Evolutionary conservation across 2,888 invertebrate genomes (phyloP).

Genomic region (Orchesellides sinensis): DNA sequence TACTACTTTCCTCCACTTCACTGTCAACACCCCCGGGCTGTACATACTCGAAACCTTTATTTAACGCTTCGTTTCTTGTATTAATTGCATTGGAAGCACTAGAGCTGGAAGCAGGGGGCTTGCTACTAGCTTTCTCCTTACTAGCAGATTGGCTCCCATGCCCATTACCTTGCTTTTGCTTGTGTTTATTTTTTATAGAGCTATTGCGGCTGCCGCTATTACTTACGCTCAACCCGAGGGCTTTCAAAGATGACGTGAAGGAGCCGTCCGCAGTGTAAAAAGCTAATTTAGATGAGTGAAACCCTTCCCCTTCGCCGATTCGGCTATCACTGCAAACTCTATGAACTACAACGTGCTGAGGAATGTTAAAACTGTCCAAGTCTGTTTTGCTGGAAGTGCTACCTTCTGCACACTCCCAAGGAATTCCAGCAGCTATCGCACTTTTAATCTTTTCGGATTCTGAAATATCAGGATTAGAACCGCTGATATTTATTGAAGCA

Average conservation of each 20-base stretch:
- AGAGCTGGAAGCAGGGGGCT: background rate
- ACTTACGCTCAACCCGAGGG: constrained; percentile 46
- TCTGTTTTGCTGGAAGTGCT: constrained; percentile 28
- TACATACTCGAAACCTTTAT: constrained; percentile 9
- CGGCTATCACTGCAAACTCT: constrained; percentile 68
- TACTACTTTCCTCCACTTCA: constrained; percentile 8
- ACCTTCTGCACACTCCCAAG: background rate
- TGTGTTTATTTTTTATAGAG: constrained; percentile 37
- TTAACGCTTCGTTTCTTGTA: constrained; percentile 41
- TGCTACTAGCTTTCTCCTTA: constrained; percentile 20
- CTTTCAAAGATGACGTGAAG: constrained; percentile 59
- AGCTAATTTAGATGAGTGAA: constrained; percentile 66
- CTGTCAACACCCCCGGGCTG: background rate
- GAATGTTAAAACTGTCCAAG: constrained; percentile 39
- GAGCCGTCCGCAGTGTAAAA: constrained; percentile 60
- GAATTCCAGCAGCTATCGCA: background rate
- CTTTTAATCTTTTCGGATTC: constrained; percentile 50
- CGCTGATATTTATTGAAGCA: constrained; percentile 65
- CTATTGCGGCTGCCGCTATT: constrained; percentile 24
- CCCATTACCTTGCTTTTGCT: constrained; percentile 4
- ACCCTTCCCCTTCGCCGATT: constrained; percentile 70
- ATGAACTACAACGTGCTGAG: constrained; percentile 56
- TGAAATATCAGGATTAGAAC: constrained; percentile 60
- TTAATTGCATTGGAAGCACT: constrained; percentile 36
- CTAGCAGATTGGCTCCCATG: background rate